These are phyloP conservation scores for fruit fly (Drosophila melanogaster) DNA, from an alignment of 1,140 invertebrate genomes.

Conservation along the genomic window Release_6_plus_ISO1_MT NT_033779.5:3814001-3814500, in stretches of 20 bases:
- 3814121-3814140: constrained; percentile 81
- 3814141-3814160: constrained; percentile 54
- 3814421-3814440: not conserved
- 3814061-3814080: constrained; percentile 37
- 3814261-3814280: constrained; percentile 56
- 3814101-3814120: constrained; percentile 74
- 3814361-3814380: constrained; percentile 81
- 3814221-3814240: constrained; percentile 16
- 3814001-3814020: constrained; percentile 45
- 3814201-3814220: constrained; percentile 71
- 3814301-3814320: constrained; percentile 26
- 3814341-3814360: constrained; percentile 84
- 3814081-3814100: constrained; percentile 12
- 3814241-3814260: constrained; percentile 34
- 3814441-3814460: constrained; percentile 41
- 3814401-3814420: not conserved
- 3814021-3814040: constrained; percentile 64
- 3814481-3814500: constrained; percentile 81
- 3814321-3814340: constrained; percentile 78
- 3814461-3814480: constrained; percentile 51
- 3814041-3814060: constrained; percentile 25
- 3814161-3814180: constrained; percentile 64
- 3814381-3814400: constrained; percentile 77
- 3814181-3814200: constrained; percentile 44
- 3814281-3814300: not conserved